Evolutionary conservation across 2,113 vertebrate genomes (phyloP).

Genomic region (Colaptes auratus): DNA sequence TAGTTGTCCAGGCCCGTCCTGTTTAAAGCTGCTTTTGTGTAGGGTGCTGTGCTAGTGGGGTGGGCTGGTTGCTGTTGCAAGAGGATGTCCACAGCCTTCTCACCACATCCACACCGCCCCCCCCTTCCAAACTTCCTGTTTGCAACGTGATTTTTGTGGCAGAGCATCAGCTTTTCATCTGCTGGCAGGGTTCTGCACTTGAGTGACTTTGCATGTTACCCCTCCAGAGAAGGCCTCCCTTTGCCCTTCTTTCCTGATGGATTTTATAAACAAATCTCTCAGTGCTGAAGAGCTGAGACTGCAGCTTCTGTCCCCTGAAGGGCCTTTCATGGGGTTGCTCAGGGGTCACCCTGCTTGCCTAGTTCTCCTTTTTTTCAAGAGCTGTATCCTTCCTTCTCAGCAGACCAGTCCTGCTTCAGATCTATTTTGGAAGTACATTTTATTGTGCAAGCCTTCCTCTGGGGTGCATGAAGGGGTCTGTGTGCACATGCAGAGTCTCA

Average conservation of each 20-base stretch:
- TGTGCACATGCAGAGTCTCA: not conserved
- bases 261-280: not conserved
- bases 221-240: not conserved
- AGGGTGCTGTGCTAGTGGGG: not conserved
- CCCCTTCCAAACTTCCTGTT: not conserved
- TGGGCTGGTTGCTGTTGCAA: not conserved
- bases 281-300: not conserved
- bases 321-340: not conserved
- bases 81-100: not conserved
- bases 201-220: not conserved
- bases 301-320: not conserved
- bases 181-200: not conserved
- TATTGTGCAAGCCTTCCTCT: not conserved
- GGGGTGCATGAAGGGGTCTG: not conserved
- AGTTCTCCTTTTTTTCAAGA: not conserved
- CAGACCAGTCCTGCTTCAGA: not conserved
- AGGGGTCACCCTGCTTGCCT: not conserved
- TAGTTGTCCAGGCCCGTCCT: not conserved
- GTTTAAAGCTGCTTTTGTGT: not conserved
- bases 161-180: not conserved
- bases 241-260: fast-evolving
- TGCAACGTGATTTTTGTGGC: not conserved
- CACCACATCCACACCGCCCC: too few relatives aligned
- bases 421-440: not conserved
- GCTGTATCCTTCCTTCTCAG: not conserved